phyloP scores from a whole-genome alignment of 2,888 invertebrate species.

The Phasia obesa region DNA sequence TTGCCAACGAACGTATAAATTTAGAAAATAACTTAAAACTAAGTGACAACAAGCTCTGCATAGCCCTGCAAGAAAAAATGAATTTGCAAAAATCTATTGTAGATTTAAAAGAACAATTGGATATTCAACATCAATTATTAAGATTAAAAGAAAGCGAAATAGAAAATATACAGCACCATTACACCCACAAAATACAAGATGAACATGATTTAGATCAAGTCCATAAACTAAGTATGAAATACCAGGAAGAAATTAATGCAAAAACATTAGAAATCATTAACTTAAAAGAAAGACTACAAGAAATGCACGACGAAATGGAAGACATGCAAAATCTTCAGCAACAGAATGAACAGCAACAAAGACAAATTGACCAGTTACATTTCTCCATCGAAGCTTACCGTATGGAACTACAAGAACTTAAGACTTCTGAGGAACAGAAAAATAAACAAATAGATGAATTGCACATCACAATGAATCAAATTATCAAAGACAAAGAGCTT shows the following conservation, averaged over 20 bases:
- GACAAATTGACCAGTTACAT: constrained; percentile 75
- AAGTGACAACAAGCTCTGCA: constrained; percentile 70
- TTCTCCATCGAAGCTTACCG: constrained; percentile 73
- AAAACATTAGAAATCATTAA: constrained; percentile 76
- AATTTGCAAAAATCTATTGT: constrained; percentile 75
- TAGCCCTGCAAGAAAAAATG: constrained; percentile 73
- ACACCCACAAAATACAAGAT: constrained; percentile 73
- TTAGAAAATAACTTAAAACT: constrained; percentile 74
- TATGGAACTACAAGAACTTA: constrained; percentile 74
- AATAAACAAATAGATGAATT: constrained; percentile 74
- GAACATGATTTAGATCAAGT: constrained; percentile 76
- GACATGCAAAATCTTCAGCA: constrained; percentile 73
- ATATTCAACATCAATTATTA: constrained; percentile 74
- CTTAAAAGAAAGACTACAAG: constrained; percentile 74
- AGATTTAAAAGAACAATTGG: constrained; percentile 74
- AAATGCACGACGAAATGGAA: constrained; percentile 74
- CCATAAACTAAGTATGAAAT: constrained; percentile 76
- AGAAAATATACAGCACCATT: constrained; percentile 74
- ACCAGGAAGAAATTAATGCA: constrained; percentile 75
- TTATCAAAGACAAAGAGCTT: constrained; percentile 69
- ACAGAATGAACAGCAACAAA: constrained; percentile 76
- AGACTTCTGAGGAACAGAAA: constrained; percentile 72
- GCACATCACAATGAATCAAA: constrained; percentile 47
- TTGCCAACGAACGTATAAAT: constrained; percentile 75
- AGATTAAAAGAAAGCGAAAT: constrained; percentile 76